Evolutionary conservation across 2,113 vertebrate species (phyloP).

Genomic region (Myodes glareolus): DNA sequence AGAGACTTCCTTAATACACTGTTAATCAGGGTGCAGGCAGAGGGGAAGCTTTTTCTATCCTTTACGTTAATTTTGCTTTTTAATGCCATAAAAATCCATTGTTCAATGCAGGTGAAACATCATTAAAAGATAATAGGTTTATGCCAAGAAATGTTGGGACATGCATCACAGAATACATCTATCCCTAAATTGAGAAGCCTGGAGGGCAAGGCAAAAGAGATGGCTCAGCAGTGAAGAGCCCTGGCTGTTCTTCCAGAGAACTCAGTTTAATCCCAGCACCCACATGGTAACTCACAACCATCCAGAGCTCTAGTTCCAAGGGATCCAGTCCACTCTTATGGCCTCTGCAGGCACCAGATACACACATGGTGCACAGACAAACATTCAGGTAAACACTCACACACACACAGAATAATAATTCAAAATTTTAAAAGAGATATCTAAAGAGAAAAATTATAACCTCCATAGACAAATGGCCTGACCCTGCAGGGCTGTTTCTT

Average conservation of each 20-base stretch:
- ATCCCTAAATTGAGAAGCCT: background rate
- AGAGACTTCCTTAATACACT: background rate
- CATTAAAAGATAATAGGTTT: slow-evolving; percentile 38
- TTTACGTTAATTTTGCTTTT: slow-evolving; percentile 18
- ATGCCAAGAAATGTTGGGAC: background rate
- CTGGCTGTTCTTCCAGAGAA: background rate
- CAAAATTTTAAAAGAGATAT: background rate
- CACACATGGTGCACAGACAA: background rate
- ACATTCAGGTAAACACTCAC: background rate
- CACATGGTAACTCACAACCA: background rate
- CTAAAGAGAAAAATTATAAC: slow-evolving; percentile 11
- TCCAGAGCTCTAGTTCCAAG: background rate
- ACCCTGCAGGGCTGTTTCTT: background rate
- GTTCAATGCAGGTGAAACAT: slow-evolving; percentile 46
- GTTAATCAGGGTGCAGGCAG: background rate
- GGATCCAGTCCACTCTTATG: background rate
- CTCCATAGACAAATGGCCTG: background rate
- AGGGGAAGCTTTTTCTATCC: background rate
- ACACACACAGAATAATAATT: background rate
- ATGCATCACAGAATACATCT: background rate
- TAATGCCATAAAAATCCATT: slow-evolving; percentile 28
- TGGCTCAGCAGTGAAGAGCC: background rate
- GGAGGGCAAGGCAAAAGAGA: background rate
- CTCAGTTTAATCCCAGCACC: background rate
- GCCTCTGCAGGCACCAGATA: no score